Evolutionary conservation across 1,140 invertebrate species (phyloP).

Genomic region (Chlorops oryzae): DNA sequence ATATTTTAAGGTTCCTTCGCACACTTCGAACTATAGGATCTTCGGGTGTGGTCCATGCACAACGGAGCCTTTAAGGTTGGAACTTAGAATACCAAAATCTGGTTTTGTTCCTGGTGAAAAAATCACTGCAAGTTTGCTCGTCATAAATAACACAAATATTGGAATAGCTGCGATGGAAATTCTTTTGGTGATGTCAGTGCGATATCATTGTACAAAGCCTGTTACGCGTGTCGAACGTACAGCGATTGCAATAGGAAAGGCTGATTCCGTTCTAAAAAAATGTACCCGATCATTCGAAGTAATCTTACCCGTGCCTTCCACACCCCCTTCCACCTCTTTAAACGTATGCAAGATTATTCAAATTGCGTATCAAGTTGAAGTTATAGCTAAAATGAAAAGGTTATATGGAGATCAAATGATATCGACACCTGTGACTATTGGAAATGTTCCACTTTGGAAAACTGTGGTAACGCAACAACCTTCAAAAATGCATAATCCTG

Average conservation of each 20-base stretch:
- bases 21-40: constrained; percentile 33
- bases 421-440: constrained; percentile 52
- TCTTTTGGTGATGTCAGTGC: constrained; percentile 49
- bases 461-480: constrained; percentile 35
- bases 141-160: constrained; percentile 49
- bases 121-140: constrained; percentile 30
- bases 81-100: constrained; percentile 35
- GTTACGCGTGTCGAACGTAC: constrained; percentile 53
- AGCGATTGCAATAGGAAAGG: constrained; percentile 50
- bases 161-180: constrained; percentile 50
- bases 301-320: constrained; percentile 56
- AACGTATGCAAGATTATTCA: constrained; percentile 63
- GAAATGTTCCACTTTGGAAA: constrained; percentile 50
- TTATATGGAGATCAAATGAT: constrained; percentile 50
- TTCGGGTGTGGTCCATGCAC: constrained; percentile 43
- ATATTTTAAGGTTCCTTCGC: constrained; percentile 33
- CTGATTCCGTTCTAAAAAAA: constrained; percentile 49
- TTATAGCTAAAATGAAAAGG: constrained; percentile 47
- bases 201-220: constrained; percentile 50
- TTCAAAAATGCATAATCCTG: too few relatives aligned
- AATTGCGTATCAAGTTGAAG: constrained; percentile 61
- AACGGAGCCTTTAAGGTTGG: constrained; percentile 37
- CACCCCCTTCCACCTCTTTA: constrained; percentile 62
- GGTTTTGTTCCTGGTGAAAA: constrained; percentile 41
- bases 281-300: constrained; percentile 28